These are phyloP conservation scores for Rhinopomastus cyanomelas DNA, from an alignment of 2,113 vertebrate genomes.

Conservation along the genomic window DNA sequence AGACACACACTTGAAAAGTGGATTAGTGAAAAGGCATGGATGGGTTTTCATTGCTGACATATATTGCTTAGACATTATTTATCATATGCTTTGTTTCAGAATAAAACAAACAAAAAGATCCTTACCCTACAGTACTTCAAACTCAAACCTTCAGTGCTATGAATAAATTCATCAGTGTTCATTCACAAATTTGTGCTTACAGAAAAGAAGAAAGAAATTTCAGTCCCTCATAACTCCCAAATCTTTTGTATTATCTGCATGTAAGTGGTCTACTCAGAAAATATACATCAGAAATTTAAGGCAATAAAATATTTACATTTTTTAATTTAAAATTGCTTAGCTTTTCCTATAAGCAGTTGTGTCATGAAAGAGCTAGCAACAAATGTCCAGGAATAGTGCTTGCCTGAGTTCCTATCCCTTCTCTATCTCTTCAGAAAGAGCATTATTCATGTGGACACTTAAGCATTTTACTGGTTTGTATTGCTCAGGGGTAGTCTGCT, in stretches of 20 bases:
- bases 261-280: not conserved
- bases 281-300: not conserved
- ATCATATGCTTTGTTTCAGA: not conserved
- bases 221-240: not conserved
- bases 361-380: not conserved
- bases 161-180: not conserved
- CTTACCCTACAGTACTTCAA: not conserved
- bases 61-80: not conserved
- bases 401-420: not conserved
- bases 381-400: not conserved
- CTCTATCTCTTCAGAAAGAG: not conserved
- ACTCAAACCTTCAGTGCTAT: not conserved
- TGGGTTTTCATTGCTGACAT: not conserved
- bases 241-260: not conserved
- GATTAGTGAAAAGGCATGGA: not conserved
- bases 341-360: not conserved
- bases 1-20: not conserved
- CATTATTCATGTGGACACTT: too few relatives aligned
- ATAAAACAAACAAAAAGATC: not conserved
- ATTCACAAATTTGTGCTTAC: not conserved
- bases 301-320: not conserved
- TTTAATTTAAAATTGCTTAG: not conserved
- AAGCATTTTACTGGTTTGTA: too few relatives aligned
- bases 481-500: too few relatives aligned
- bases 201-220: not conserved